Percentiles rank a stretch among this genome's conserved stretches.
phyloP scores from a whole-genome alignment of 92 coral and sea anemone species.

The Porites cylindrica region DNA sequence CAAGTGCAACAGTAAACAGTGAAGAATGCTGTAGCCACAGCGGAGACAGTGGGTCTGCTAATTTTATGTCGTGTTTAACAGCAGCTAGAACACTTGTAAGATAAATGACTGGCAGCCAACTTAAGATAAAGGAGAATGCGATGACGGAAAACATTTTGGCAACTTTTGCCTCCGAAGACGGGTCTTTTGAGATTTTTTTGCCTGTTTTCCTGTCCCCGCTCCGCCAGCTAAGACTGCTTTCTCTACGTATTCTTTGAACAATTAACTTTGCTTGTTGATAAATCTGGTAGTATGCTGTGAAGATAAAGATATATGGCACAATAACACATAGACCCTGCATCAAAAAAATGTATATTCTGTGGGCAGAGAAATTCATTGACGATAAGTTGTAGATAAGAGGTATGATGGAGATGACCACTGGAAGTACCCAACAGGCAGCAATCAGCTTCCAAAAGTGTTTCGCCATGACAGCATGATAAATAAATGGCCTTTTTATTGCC shows the following conservation, averaged over 20 bases:
- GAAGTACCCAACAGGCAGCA: constrained; percentile 50
- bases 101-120: constrained; percentile 87
- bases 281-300: constrained; percentile 65
- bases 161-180: constrained; percentile 76
- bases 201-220: not conserved
- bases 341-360: constrained; percentile 37
- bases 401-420: constrained; percentile 43
- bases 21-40: constrained; percentile 55
- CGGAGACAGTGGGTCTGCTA: constrained; percentile 51
- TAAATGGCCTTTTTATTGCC: constrained; percentile 65
- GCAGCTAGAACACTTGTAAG: constrained; percentile 60
- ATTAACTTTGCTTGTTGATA: constrained; percentile 76
- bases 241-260: constrained; percentile 44
- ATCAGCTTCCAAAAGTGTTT: constrained; percentile 39
- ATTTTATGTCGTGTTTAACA: constrained; percentile 18
- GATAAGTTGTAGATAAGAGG: constrained; percentile 48
- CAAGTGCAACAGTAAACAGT: constrained; percentile 74
- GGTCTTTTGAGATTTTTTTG: not conserved
- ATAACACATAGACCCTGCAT: constrained; percentile 63
- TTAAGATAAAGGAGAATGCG: constrained; percentile 73
- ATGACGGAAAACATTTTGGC: constrained; percentile 78
- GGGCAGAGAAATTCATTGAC: not conserved
- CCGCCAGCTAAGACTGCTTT: constrained; percentile 21
- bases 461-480: constrained; percentile 46
- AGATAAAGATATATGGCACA: constrained; percentile 73